Evolutionary conservation across 2,797 vertebrate genomes (phyloP).

Genomic region (Eutrigla gurnardus): DNA sequence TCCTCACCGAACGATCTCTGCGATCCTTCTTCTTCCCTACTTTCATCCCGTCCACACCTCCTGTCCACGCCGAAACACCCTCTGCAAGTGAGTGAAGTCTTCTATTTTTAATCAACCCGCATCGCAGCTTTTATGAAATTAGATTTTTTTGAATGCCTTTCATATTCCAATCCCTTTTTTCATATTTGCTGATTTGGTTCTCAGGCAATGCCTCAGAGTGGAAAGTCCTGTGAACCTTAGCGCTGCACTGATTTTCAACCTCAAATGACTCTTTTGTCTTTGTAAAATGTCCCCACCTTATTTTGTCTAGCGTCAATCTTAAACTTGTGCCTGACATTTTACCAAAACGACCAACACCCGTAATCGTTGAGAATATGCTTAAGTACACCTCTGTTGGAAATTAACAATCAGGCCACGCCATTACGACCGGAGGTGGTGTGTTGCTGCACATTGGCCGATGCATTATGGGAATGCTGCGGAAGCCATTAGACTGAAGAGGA

Average conservation of each 20-base stretch:
- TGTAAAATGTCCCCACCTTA: neutral
- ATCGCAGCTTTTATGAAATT: slow-evolving; percentile 12
- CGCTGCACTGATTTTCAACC: neutral
- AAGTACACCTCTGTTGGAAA: slow-evolving; percentile 38
- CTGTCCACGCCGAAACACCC: slow-evolving; percentile 91
- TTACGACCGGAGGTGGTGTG: slow-evolving; percentile 69
- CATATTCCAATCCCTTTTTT: slow-evolving; percentile 20
- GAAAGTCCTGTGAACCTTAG: neutral
- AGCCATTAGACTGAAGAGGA: slow-evolving; percentile 67
- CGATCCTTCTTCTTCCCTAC: slow-evolving; percentile 97
- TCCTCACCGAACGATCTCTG: slow-evolving; percentile 92
- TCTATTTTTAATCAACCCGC: slow-evolving; percentile 37
- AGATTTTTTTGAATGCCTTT: slow-evolving; percentile 22
- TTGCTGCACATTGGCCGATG: slow-evolving; percentile 64
- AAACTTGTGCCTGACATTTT: slow-evolving; percentile 2
- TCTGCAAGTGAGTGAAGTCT: slow-evolving; percentile 91
- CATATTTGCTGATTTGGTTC: slow-evolving; percentile 30
- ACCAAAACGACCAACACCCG: neutral
- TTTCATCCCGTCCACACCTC: slow-evolving; percentile 96
- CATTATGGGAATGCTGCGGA: slow-evolving; percentile 56
- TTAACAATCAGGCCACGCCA: slow-evolving; percentile 44
- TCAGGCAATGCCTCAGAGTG: slow-evolving; percentile 19
- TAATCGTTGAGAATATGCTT: slow-evolving; percentile 36
- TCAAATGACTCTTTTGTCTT: neutral
- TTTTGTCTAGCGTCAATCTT: neutral